Evolutionary conservation across 2,888 invertebrate species (phyloP).

Genomic region (Cantharis rufa): DNA sequence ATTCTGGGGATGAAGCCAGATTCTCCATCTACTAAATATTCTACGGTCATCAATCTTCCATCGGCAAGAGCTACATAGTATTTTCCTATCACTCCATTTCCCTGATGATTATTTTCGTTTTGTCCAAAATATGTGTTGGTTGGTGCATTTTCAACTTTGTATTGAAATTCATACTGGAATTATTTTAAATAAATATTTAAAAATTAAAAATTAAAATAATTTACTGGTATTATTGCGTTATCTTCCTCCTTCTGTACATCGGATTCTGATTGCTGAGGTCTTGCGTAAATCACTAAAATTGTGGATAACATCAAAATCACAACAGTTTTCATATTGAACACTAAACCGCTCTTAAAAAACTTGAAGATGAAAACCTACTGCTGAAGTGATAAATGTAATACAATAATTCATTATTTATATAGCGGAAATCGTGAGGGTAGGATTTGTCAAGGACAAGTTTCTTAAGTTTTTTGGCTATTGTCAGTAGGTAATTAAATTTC

Average conservation of each 20-base stretch:
- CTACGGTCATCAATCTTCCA: conserved; percentile 73
- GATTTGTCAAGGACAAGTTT: background rate
- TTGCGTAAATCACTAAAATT: background rate
- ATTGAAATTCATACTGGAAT: conserved; percentile 54
- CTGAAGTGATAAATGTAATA: background rate
- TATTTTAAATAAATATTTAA: background rate
- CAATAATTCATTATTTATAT: background rate
- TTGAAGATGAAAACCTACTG: background rate
- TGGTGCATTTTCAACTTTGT: conserved; percentile 73
- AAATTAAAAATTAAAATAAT: background rate
- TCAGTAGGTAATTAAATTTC: background rate
- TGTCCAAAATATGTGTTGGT: conserved; percentile 71
- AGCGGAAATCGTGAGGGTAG: background rate
- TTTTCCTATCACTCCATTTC: conserved; percentile 66
- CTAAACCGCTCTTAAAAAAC: background rate
- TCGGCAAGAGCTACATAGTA: conserved; percentile 72
- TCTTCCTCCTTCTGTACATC: background rate
- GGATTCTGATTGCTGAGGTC: background rate
- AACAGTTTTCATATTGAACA: background rate
- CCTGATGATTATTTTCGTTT: conserved; percentile 65
- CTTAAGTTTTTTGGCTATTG: background rate
- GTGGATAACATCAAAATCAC: background rate
- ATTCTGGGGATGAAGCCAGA: conserved; percentile 75
- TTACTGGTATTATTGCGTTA: background rate
- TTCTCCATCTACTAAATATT: conserved; percentile 72